Evolutionary conservation across 2,888 invertebrate species (phyloP).

Genomic region (Folsomia candida): DNA sequence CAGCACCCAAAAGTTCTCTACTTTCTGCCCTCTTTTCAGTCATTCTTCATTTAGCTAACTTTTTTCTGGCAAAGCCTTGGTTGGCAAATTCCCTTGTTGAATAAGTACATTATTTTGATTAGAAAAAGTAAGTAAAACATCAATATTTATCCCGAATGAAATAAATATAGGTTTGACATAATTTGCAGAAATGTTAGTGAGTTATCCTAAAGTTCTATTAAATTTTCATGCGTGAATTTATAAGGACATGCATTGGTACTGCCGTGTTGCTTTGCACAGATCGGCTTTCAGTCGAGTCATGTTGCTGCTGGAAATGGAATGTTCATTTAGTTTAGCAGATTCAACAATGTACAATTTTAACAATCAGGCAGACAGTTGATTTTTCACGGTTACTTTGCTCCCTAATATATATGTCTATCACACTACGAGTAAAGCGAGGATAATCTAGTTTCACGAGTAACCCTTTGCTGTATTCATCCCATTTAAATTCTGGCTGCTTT

Average conservation of each 20-base stretch:
- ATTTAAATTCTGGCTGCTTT: neutral
- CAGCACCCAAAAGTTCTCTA: neutral
- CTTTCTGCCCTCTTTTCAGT: neutral
- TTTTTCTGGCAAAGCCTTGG: neutral
- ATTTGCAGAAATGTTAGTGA: too few species aligned
- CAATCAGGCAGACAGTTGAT: conserved; percentile 19
- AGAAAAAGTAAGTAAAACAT: too few species aligned
- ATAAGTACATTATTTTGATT: too few species aligned
- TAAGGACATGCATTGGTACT: neutral
- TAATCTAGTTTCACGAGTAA: neutral
- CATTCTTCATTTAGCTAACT: neutral
- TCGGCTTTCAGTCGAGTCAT: neutral
- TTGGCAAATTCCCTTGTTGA: neutral
- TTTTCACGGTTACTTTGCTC: conserved; percentile 16
- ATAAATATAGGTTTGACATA: too few species aligned
- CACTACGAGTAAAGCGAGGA: neutral
- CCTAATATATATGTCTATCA: conserved; percentile 13
- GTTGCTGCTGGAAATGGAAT: neutral
- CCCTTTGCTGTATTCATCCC: neutral
- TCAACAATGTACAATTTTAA: neutral
- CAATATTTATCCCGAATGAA: too few species aligned
- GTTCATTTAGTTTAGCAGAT: conserved; percentile 1
- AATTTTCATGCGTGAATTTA: too few species aligned
- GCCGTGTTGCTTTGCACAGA: neutral
- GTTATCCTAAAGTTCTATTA: neutral